Conservation (phyloP, 2,888 invertebrate species). For the Plagodis dolabraria region DNA sequence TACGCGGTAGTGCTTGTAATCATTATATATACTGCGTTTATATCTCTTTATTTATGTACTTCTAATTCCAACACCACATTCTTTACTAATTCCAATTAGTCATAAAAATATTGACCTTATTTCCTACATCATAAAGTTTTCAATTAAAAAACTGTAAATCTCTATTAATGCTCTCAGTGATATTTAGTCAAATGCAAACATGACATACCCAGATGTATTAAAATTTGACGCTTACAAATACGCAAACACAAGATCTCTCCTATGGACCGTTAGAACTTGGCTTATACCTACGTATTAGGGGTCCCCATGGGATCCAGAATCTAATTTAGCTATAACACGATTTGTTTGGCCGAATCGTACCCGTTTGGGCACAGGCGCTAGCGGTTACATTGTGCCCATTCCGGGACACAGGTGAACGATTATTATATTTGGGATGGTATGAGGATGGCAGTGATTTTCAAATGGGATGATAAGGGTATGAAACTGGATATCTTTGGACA, state of each 20-base stretch:
- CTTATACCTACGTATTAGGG: conserved; percentile 47
- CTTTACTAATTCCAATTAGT: conserved; percentile 10
- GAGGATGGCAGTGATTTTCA: conserved; percentile 18
- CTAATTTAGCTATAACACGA: conserved; percentile 70
- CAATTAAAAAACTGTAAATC: conserved; percentile 4
- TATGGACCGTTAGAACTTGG: conserved; percentile 46
- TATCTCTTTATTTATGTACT: too few species aligned
- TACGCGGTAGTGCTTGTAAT: too few species aligned
- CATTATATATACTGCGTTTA: too few species aligned
- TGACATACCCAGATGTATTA: conserved; percentile 32
- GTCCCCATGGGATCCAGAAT: conserved; percentile 57
- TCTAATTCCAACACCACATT: conserved; percentile 24
- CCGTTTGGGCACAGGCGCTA: conserved; percentile 17
- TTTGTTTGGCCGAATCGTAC: conserved; percentile 50
- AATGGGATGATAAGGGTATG: conserved; percentile 22
- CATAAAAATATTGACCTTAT: conserved; percentile 5
- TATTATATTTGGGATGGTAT: conserved; percentile 38
- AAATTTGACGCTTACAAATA: conserved; percentile 41
- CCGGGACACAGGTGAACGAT: conserved; percentile 46
- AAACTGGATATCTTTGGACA: conserved; percentile 20
- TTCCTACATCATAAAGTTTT: neutral
- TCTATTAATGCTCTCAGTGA: conserved; percentile 5
- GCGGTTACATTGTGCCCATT: conserved; percentile 21
- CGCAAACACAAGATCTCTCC: conserved; percentile 44
- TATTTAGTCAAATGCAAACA: conserved; percentile 7